phyloP scores from a whole-genome alignment of 2,113 vertebrate species.

The Dendrocopos noguchii region DNA sequence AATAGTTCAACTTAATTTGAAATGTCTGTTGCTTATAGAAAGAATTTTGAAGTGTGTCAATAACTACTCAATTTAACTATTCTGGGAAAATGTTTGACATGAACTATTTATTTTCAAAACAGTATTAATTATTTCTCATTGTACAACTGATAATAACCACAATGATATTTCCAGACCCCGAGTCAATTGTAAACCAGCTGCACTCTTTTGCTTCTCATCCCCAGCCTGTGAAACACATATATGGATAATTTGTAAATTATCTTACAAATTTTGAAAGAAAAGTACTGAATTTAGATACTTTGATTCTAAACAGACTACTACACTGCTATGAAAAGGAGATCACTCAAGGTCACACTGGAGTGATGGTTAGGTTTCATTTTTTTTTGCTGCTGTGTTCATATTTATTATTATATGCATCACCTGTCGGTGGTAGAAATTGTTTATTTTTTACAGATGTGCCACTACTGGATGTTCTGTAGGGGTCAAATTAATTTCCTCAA shows the following conservation, averaged over 20 bases:
- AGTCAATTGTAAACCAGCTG: neutral
- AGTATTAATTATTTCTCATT: neutral
- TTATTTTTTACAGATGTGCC: slow-evolving; percentile 37
- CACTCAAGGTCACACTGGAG: neutral
- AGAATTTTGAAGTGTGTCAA: neutral
- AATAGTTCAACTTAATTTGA: neutral
- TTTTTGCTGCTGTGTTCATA: slow-evolving; percentile 20
- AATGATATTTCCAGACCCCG: neutral
- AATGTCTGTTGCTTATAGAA: neutral
- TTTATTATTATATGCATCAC: slow-evolving; percentile 35
- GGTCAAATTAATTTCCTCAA: slow-evolving; percentile 43
- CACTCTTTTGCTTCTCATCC: neutral
- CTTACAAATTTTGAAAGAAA: neutral
- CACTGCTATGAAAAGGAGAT: neutral
- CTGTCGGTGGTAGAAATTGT: neutral
- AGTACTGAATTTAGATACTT: neutral
- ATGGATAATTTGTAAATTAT: neutral
- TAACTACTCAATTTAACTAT: neutral
- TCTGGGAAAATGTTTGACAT: neutral
- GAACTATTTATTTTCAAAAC: neutral
- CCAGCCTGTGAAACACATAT: neutral
- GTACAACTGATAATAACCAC: neutral
- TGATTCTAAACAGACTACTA: neutral
- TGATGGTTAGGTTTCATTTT: neutral
- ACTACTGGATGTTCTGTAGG: neutral